Base-by-base conservation (phyloP, 2,888 invertebrate species). In the Acanthosepion esculentum region DNA sequence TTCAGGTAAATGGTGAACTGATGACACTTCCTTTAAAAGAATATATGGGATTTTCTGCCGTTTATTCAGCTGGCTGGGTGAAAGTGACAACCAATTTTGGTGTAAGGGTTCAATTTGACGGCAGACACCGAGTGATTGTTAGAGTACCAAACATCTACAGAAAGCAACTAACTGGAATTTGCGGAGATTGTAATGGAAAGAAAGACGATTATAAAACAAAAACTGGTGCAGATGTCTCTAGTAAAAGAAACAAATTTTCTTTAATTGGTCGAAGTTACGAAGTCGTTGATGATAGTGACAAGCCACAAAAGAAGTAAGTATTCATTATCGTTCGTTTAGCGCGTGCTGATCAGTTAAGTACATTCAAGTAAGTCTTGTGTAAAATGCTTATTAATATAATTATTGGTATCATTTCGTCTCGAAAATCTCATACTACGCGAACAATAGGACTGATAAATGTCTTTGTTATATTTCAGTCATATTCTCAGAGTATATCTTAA, bases 161-260 rank as follows among this genome's bases (percentile, higher is more conserved):
- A 48, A 93, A 94, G 20, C 91, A 94, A 23, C 48, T 96, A 94
- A 95, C 94, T 6, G 96, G 96, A 48, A 94, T 96, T 12, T 96
- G 96, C 94, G 96, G 96, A 41, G 95, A 96, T 94, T 96, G 96
- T 94, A 95, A 96, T 94, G 95, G 96, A 0, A 92, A 94, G 18
- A 94, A 95, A 59, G 95, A 96, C 94, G 96, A 96, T 93, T 95
- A 94, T 92, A 94, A 94, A 48, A 95, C 95, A 29, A 95, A 94
- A 48, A 92, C 95, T 23, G 96, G 96, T 48, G 94, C n/a, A 18
- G 95, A 95, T 64, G 96, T 95, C 41, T 94, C 95, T 26, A 94
- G 55, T 18, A 78, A 94, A 29, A 59, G 48, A 48, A 95, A 95
- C 93, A 95, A 94, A 33, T 95, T 92, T 93, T 93, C 94, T 18